Evolutionary conservation across 2,888 invertebrate species (phyloP), one percentile per base, ranked within the genome.

Genomic region (Tachina grossa): DNA sequence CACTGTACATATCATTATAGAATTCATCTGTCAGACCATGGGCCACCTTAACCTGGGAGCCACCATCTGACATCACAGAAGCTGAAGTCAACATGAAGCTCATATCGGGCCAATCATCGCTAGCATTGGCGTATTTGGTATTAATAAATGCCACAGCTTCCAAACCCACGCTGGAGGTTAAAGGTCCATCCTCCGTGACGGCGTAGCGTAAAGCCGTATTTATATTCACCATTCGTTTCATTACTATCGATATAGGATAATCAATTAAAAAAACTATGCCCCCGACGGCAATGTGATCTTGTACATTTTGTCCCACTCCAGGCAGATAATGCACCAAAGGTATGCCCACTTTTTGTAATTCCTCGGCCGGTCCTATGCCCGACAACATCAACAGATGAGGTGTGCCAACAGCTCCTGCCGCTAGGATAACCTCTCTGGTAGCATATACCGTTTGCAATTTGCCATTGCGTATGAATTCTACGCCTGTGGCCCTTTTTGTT

Each of bases 351-450:
- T 96, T 94, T 85, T 94, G 91, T 5, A 98, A 93, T 90, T 98
- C 96, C n/a, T 94, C 92, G 31, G 93, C 94, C 0, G 97, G 96
- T 1, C 98, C 98, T 3, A 99, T 93, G 0, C 99, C 99, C 45
- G 95, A 96, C 3, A 99, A 93, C 97, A 99, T 96, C 79, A 99
- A 94, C 11, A 99, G 91, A 89, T 99, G 99, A 0, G 99, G 98
- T 0, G 97, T 95, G 87, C 96, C 98, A 84, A 99, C 96, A 0
- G 99, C 96, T 0, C 99, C 99, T 0, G 97, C 97, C 1, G 93
- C 86, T 1, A 93, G 83, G 41, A 93, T 90, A 0, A 93, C 92
- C 85, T 93, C 93, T 0, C 93, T 87, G 43, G 90, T 92, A 0
- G 93, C 92, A 77, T 91, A 93, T 1, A 90, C 92, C 47, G 89